Evolutionary conservation across 2,797 vertebrate species (phyloP), one percentile per base, ranked within the genome.

Genomic region (Remorina albescens): DNA sequence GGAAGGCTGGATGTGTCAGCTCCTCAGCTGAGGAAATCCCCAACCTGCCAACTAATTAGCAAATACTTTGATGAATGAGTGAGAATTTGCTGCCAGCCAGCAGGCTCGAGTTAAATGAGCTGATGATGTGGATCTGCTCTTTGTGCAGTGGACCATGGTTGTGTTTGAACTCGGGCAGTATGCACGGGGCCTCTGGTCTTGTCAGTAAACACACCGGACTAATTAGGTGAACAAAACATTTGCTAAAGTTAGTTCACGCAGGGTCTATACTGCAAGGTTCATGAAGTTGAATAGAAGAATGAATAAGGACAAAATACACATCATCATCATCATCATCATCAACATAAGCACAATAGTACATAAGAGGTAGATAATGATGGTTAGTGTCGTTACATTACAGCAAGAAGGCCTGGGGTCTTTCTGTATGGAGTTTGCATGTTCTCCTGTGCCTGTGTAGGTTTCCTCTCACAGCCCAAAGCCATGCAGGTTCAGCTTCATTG

Each of bases 51-150:
- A 5, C 55, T 84, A 80, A 88, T 90, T 88, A 87, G 54, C 58
- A 80, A 81, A 73, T 81, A 76, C 42, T 39, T 57, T 88, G 83
- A 88, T 85, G 61, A 86, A 88, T 86, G 83, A 80, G 78, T 60
- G 28, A 57, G 25, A 68, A 61, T 79, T 60, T 59, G 37, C 51
- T 80, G 79, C 82, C 74, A 71, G 85, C 77, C 4, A 28, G 68
- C 68, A 71, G 77, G 74, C 80, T 80, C 18, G 34, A 46, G 63
- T 47, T 11, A 69, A 78, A 86, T 37, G 65, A 80, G 86, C 86
- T 82, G 84, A 88, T 65, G 71, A 74, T 78, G 86, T 76, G 78
- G 81, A 76, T 78, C 36, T 65, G 65, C 63, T 76, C 53, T 16
- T 44, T 66, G 75, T 76, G 84, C 73, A 53, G 39, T 18, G 39